These are phyloP conservation scores for Myotis lucifugus DNA, from an alignment of 2,113 vertebrate species.

Conservation along the genomic window DNA sequence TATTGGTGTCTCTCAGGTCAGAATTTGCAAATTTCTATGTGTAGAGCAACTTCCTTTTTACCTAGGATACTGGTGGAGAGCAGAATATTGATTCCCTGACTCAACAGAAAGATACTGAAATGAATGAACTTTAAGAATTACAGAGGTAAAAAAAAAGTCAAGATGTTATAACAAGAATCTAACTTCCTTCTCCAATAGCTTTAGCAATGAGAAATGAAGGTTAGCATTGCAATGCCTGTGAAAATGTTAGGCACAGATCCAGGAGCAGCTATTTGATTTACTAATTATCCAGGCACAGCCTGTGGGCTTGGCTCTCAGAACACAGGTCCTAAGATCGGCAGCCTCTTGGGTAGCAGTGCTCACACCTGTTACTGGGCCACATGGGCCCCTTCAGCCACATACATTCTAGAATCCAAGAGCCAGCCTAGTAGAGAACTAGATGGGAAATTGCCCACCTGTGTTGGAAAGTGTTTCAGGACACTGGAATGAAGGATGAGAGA, in stretches of 20 bases:
- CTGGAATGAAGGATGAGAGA: neutral
- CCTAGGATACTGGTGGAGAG: too few species aligned
- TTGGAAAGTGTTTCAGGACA: neutral
- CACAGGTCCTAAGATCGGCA: too few species aligned
- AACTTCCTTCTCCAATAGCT: neutral
- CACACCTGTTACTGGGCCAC: neutral
- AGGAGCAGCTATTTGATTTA: neutral
- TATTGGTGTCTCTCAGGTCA: neutral
- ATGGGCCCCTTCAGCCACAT: neutral
- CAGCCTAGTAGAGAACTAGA: neutral
- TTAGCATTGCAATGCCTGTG: neutral
- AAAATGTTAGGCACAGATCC: neutral
- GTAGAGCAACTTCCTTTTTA: neutral
- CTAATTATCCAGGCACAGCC: neutral
- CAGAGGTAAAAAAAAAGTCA: neutral
- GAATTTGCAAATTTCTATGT: neutral
- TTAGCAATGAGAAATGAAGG: neutral
- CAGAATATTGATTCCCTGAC: neutral
- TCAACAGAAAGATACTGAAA: neutral
- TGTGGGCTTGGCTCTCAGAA: too few species aligned
- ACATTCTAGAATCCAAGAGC: neutral
- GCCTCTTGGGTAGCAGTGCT: neutral
- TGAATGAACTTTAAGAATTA: neutral
- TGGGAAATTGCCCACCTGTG: neutral
- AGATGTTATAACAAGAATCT: neutral